Evolutionary conservation across 1,140 invertebrate species (phyloP).

Genomic region (Leptinotarsa lineolata): DNA sequence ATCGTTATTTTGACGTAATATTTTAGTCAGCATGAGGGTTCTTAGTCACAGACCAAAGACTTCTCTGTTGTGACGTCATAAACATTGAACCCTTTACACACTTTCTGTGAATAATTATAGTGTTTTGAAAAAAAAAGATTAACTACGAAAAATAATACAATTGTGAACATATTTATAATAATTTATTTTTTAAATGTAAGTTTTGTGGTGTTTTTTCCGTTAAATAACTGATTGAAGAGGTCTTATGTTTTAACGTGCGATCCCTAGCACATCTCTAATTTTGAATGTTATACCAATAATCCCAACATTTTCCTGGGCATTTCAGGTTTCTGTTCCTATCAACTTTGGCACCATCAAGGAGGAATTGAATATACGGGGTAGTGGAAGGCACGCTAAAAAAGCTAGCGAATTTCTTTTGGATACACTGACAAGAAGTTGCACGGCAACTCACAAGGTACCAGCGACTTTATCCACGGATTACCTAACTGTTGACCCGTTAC

Average conservation of each 20-base stretch:
- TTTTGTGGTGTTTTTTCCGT: no score
- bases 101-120: no score
- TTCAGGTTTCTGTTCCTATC: constrained; percentile 22
- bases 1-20: no score
- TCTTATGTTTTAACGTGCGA: background rate
- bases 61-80: no score
- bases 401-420: background rate
- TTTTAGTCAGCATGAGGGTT: no score
- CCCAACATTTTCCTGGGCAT: background rate
- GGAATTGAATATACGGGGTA: background rate
- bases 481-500: constrained; percentile 34
- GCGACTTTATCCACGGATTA: constrained; percentile 35
- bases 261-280: no score
- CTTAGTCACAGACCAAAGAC: no score
- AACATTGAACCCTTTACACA: no score
- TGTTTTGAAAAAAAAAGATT: background rate
- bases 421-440: background rate
- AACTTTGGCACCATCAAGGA: background rate
- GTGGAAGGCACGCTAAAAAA: background rate
- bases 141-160: background rate
- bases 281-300: no score
- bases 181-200: no score
- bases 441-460: constrained; percentile 6
- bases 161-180: no score
- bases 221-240: background rate